Evolutionary conservation across 2,113 vertebrate species (phyloP).

Genomic region (Indicator maculatus): DNA sequence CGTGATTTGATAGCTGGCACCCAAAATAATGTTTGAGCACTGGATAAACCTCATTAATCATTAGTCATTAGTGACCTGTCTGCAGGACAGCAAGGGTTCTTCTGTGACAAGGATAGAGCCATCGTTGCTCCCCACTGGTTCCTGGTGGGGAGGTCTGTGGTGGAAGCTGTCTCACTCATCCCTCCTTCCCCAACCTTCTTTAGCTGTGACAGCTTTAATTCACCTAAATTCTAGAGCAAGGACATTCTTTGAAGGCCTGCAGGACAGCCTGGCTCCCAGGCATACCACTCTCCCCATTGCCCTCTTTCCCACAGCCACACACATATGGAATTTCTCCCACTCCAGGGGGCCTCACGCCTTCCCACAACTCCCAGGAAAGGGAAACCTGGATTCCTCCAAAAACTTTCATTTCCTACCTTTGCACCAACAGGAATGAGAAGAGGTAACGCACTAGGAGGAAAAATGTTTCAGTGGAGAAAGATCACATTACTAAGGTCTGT

Average conservation of each 20-base stretch:
- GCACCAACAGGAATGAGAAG: neutral
- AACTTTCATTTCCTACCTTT: neutral
- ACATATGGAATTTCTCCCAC: neutral
- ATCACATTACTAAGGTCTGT: neutral
- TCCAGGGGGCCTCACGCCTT: rapidly evolving
- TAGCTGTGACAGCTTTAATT: neutral
- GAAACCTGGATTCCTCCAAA: neutral
- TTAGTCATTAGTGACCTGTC: neutral
- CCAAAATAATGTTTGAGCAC: neutral
- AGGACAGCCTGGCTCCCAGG: neutral
- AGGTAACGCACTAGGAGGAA: neutral
- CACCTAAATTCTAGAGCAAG: neutral
- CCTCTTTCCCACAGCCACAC: neutral
- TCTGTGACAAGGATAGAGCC: neutral
- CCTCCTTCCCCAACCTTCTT: neutral
- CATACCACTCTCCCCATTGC: rapidly evolving
- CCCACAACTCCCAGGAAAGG: neutral
- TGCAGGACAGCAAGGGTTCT: neutral
- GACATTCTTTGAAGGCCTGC: neutral
- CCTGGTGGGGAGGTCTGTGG: neutral
- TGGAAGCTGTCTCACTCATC: neutral
- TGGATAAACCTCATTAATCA: neutral
- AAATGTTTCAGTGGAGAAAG: neutral
- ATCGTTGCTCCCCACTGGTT: rapidly evolving
- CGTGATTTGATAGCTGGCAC: neutral